phyloP scores from a whole-genome alignment of 2,888 invertebrate species.

The Strigamia maritima region DNA sequence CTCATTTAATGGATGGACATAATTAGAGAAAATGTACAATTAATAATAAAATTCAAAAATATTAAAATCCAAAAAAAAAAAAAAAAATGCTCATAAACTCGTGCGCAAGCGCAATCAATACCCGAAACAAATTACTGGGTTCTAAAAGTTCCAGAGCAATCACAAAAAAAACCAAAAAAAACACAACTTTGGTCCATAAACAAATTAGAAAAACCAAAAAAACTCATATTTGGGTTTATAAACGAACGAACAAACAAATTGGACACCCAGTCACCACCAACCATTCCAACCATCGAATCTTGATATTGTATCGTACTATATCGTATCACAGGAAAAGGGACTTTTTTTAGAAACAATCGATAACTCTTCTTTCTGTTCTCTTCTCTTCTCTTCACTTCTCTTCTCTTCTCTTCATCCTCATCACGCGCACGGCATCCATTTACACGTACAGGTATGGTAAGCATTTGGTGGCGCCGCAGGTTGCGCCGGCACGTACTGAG shows the following conservation, averaged over 20 bases:
- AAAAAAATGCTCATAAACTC: neutral
- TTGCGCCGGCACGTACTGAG: slow-evolving; percentile 44
- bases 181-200: neutral
- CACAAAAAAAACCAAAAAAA: neutral
- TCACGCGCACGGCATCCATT: slow-evolving; percentile 59
- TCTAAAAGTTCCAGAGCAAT: neutral
- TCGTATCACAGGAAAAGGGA: slow-evolving; percentile 13
- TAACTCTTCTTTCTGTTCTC: no score
- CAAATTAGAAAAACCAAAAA: neutral
- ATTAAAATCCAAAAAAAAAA: neutral
- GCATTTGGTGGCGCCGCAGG: slow-evolving; percentile 7
- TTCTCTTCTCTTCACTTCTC: no score
- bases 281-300: neutral
- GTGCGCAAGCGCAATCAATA: neutral
- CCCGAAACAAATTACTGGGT: neutral
- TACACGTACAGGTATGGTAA: slow-evolving; percentile 54
- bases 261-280: no score
- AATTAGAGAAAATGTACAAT: no score
- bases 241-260: neutral
- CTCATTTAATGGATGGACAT: no score
- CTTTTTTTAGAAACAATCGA: no score
- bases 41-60: no score
- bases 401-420: no score
- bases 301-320: no score
- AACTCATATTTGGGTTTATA: neutral